Evolutionary conservation across 2,797 vertebrate species (phyloP), one percentile per base, ranked within the genome.

Genomic region (Spizella passerina): DNA sequence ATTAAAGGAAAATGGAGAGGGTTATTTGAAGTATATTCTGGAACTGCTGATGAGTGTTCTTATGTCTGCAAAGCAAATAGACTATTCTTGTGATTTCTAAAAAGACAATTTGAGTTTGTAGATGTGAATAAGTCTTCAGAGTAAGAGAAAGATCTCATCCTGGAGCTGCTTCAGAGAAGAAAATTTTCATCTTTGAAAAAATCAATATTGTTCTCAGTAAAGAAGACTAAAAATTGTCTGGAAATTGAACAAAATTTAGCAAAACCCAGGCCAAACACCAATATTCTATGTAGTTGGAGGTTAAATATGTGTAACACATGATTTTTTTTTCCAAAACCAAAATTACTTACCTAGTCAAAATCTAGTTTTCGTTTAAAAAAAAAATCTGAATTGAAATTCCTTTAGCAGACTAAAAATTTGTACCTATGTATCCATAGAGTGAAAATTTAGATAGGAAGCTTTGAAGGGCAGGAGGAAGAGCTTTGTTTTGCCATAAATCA

Each of bases 291-390:
- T 43, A 71, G 68, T 38, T 80, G 19, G n/a, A 4, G 3, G 10
- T 64, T 36, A 72, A 70, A n/a, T 60, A 71, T 15, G 7, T 41
- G 13, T 50, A 49, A 44, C 73, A 5, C 1, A 41, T 23, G 5
- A 4, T 0, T 7, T 39, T 49, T 16, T n/a, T 11, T 13, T 8
- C 3, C 10, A 2, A 10, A 79, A 80, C 21, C 0, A 5, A 55
- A 81, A 56, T 53, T 53, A 41, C 3, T 36, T 32, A 46, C 47
- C 43, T 9, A 41, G 8, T 36, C 17, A 75, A 80, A 90, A 84
- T 43, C 10, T 27, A 43, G 1, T 23, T 85, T 89, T 63, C 14
- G 23, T 36, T 68, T 57, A 0, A 21, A 61, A 79, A 79, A 76
- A 80, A 81, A 56, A 15, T 53, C 30, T 55, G 12, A 78, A 44